Percentiles rank a stretch among this genome's conserved stretches.
Conservation (phyloP, 2,113 vertebrate genomes). For the Herpailurus yagouaroundi region DNA sequence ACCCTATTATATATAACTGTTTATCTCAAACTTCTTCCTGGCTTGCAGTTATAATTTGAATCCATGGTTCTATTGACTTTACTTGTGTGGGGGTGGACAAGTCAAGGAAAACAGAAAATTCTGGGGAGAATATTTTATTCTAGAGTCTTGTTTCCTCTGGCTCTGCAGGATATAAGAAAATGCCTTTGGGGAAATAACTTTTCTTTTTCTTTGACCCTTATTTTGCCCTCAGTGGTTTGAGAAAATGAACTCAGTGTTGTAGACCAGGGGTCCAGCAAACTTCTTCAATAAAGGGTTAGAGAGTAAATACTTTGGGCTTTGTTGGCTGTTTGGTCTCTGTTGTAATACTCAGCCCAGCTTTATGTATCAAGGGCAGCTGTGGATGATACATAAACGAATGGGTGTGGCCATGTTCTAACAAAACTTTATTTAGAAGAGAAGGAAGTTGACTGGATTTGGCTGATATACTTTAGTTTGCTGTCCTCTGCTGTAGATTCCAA, state of each 20-base stretch:
- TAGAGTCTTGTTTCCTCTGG: not conserved
- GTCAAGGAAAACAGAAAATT: not conserved
- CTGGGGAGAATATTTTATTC: not conserved
- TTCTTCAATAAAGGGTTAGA: no score
- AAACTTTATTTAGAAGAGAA: not conserved
- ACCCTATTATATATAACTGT: not conserved
- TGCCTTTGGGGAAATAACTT: not conserved
- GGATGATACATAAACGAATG: not conserved
- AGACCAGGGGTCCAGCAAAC: not conserved
- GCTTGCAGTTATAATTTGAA: not conserved
- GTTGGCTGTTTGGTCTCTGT: not conserved
- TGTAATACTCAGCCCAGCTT: no score
- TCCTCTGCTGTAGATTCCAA: not conserved
- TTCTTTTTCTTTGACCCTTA: not conserved
- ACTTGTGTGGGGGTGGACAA: not conserved
- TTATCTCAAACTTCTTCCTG: not conserved
- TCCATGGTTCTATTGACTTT: not conserved
- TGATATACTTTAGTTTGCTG: not conserved
- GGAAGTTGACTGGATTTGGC: not conserved
- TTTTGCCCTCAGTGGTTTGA: not conserved
- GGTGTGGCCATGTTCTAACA: not conserved
- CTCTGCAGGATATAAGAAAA: not conserved
- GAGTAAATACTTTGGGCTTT: not conserved
- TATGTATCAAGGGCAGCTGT: not conserved
- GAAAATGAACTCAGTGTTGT: not conserved